Conservation (phyloP, 2,888 invertebrate genomes). For the Lottia gigantea region DNA sequence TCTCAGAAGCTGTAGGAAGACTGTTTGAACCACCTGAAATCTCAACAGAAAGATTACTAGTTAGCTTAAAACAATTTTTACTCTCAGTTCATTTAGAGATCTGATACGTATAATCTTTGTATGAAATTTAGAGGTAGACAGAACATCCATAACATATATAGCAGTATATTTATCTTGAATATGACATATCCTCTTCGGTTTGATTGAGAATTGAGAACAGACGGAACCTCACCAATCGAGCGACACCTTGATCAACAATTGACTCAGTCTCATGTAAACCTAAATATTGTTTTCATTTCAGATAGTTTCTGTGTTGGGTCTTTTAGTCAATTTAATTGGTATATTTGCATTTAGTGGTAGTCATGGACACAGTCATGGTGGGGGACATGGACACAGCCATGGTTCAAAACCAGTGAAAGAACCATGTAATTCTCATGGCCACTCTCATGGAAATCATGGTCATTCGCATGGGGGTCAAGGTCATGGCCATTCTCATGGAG, state of each 20-base stretch:
- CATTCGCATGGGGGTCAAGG: slow-evolving; percentile 54
- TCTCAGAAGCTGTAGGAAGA: slow-evolving; percentile 71
- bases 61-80: slow-evolving; percentile 43
- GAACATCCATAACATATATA: too few species aligned
- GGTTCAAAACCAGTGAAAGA: slow-evolving; percentile 32
- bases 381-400: slow-evolving; percentile 49
- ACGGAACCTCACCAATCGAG: not conserved
- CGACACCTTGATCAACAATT: too few species aligned
- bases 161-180: too few species aligned
- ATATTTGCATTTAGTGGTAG: slow-evolving; percentile 70
- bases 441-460: slow-evolving; percentile 61
- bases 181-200: too few species aligned
- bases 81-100: too few species aligned
- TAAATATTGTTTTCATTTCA: slow-evolving; percentile 43
- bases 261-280: too few species aligned
- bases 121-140: too few species aligned
- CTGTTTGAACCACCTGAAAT: slow-evolving; percentile 73
- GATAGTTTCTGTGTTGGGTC: slow-evolving; percentile 72
- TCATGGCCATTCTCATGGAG: slow-evolving; percentile 63
- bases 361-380: slow-evolving; percentile 59
- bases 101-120: too few species aligned
- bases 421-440: slow-evolving; percentile 54
- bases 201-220: too few species aligned
- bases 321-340: slow-evolving; percentile 73
- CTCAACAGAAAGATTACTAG: slow-evolving; percentile 71